These are phyloP conservation scores for Scytalopus superciliaris DNA, from an alignment of 2,113 vertebrate species.

Conservation along the genomic window DNA sequence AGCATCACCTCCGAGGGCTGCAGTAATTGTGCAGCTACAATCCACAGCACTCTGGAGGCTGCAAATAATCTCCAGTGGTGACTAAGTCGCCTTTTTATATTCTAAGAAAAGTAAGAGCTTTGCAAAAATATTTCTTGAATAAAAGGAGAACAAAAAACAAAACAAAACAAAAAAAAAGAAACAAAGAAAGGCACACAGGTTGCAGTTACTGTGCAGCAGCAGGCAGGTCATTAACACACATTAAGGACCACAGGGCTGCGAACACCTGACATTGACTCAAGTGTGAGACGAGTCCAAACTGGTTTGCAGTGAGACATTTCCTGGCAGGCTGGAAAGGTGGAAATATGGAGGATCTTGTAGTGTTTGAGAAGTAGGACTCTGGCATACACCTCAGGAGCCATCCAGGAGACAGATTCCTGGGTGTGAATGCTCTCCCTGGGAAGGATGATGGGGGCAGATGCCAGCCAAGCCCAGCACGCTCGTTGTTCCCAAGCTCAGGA, in stretches of 20 bases:
- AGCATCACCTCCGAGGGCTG: neutral
- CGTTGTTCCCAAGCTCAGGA: neutral
- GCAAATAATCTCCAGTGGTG: slow-evolving; percentile 9
- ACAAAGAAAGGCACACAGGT: neutral
- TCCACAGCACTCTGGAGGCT: neutral
- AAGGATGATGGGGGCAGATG: neutral
- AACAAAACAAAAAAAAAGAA: neutral
- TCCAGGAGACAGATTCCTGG: neutral
- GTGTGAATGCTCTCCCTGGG: neutral
- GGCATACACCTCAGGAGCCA: neutral
- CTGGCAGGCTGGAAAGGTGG: neutral
- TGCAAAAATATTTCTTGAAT: neutral
- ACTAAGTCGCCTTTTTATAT: neutral
- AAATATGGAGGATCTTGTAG: neutral
- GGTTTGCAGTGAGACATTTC: neutral
- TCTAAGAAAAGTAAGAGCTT: slow-evolving; percentile 12
- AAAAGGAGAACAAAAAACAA: neutral
- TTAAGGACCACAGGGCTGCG: neutral
- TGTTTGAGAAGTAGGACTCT: neutral
- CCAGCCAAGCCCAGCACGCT: neutral
- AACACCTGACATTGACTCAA: neutral
- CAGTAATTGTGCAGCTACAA: slow-evolving; percentile 27
- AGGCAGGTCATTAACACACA: slow-evolving; percentile 25
- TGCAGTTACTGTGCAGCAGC: neutral
- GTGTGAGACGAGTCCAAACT: neutral